These are phyloP conservation scores for Melanophora roralis DNA, from an alignment of 2,888 invertebrate genomes.

Conservation along the genomic window DNA sequence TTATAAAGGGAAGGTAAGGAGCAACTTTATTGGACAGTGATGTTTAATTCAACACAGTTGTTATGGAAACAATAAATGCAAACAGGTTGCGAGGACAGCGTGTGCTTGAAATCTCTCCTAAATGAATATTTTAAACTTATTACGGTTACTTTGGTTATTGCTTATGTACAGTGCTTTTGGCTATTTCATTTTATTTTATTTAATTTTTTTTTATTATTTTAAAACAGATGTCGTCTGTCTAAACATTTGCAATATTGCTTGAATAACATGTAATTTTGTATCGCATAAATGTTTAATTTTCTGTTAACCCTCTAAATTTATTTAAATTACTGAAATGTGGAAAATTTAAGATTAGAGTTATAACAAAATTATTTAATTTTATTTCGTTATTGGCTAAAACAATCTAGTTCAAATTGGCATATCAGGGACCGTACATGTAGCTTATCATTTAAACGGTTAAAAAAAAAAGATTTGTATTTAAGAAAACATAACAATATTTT, in stretches of 20 bases:
- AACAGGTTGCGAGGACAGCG: slow-evolving; percentile 23
- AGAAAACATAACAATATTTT: too few relatives aligned
- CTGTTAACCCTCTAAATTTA: slow-evolving; percentile 34
- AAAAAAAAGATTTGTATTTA: too few relatives aligned
- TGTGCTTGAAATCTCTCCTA: slow-evolving; percentile 18
- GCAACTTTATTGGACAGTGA: background rate
- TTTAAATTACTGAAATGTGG: slow-evolving; percentile 44
- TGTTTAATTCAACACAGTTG: slow-evolving; percentile 7
- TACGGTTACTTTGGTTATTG: background rate
- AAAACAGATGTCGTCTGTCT: slow-evolving; percentile 56
- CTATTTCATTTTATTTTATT: slow-evolving; percentile 14
- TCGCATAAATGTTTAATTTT: slow-evolving; percentile 44
- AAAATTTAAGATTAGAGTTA: background rate
- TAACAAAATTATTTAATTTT: background rate
- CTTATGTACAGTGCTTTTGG: background rate
- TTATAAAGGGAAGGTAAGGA: background rate
- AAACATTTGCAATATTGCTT: background rate
- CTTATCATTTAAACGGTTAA: too few relatives aligned
- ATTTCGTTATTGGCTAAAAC: background rate
- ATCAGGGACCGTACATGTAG: too few relatives aligned
- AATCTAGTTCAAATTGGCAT: slow-evolving; percentile 1
- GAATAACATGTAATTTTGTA: slow-evolving; percentile 23
- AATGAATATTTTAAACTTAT: slow-evolving; percentile 20
- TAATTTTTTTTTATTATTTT: too few relatives aligned
- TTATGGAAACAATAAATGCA: slow-evolving; percentile 5